A percentile compares a stretch with the other conserved stretches of the same genome.
These are phyloP conservation scores for Hylia prasina DNA, from an alignment of 2,113 vertebrate species.

Conservation along the genomic window DNA sequence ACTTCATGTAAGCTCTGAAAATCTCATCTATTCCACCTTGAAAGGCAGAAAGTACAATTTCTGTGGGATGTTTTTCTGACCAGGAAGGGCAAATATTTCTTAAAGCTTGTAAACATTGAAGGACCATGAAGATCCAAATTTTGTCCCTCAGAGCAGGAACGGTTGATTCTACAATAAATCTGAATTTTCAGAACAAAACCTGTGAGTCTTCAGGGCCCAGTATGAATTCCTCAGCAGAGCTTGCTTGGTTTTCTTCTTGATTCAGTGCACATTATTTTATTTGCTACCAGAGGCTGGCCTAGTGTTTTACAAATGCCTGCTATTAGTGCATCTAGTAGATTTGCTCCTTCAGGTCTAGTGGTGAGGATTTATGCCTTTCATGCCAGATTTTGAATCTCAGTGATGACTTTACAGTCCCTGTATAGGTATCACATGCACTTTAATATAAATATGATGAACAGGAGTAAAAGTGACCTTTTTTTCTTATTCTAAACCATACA, in stretches of 20 bases:
- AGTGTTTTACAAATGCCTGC: background rate
- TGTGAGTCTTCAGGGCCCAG: background rate
- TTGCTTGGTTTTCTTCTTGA: background rate
- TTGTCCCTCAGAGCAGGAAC: background rate
- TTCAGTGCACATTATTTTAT: background rate
- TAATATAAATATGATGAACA: background rate
- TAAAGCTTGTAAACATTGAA: background rate
- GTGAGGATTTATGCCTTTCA: background rate
- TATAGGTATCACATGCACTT: background rate
- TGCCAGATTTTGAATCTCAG: background rate
- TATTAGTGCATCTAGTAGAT: background rate
- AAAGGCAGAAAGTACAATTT: background rate
- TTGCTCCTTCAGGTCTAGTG: background rate
- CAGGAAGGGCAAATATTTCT: background rate
- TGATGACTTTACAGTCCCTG: background rate
- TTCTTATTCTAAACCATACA: background rate
- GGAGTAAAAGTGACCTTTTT: background rate
- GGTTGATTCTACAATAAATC: background rate
- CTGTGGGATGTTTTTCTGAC: background rate
- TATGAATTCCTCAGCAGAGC: background rate
- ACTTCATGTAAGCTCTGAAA: background rate
- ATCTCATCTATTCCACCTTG: background rate
- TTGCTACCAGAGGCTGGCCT: background rate
- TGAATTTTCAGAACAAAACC: background rate
- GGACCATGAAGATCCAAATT: background rate